phyloP scores from a whole-genome alignment of 2,797 vertebrate species.

The Syngnathus acus region DNA sequence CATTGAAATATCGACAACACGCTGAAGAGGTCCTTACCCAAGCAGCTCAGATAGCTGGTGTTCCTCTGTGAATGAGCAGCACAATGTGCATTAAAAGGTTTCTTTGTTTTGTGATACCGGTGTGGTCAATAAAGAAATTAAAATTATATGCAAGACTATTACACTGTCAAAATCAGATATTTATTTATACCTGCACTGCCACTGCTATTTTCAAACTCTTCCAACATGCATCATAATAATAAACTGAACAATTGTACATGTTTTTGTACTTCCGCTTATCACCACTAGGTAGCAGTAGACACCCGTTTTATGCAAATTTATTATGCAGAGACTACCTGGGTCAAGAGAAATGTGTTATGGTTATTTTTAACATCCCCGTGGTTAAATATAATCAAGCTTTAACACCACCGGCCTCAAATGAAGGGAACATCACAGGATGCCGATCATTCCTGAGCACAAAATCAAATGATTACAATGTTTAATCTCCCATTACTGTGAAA shows the following conservation, averaged over 20 bases:
- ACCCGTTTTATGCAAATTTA: neutral
- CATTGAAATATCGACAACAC: slow-evolving; percentile 49
- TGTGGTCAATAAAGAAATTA: neutral
- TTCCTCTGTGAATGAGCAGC: neutral
- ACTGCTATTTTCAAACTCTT: neutral
- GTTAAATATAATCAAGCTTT: slow-evolving; percentile 2
- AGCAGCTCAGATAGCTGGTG: slow-evolving; percentile 55
- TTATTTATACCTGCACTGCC: neutral
- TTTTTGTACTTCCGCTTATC: neutral
- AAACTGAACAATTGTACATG: neutral
- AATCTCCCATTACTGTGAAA: neutral
- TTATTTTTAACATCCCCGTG: neutral
- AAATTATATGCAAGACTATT: neutral
- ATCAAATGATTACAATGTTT: neutral
- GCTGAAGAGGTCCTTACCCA: slow-evolving; percentile 59
- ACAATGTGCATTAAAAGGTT: neutral
- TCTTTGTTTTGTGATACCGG: neutral
- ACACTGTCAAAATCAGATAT: neutral
- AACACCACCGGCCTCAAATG: neutral
- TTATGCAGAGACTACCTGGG: neutral
- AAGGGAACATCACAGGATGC: neutral
- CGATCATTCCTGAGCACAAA: neutral
- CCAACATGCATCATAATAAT: neutral
- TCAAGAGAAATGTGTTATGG: neutral
- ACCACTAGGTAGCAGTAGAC: neutral